Evolutionary conservation across 2,888 invertebrate genomes (phyloP), one percentile per base, ranked within the genome.

Genomic region (Cybosia mesomella): DNA sequence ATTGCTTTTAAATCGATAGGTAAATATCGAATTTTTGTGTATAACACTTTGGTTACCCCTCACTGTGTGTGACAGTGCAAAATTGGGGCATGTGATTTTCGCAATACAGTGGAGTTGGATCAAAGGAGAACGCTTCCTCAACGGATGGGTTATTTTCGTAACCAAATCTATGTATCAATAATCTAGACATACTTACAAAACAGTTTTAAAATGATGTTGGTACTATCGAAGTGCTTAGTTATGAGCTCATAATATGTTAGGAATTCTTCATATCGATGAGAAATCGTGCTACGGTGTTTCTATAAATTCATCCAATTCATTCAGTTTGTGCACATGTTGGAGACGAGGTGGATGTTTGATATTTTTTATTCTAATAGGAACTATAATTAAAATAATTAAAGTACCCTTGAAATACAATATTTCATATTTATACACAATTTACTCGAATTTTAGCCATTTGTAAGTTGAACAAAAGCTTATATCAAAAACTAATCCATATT

Each of bases 51-150:
- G 24, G 53, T 24, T 55, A 63, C 34, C 53, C 63, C 54, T 60
- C 62, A 21, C 36, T 68, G 53, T 43, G 63, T 68, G 57, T 72
- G 79, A 68, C 65, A n/a, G 63, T 53, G 36, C 49, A 36, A 63
- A 71, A 62, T 66, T 58, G 65, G 57, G 22, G 60, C 57, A 53
- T 70, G 67, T 66, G 65, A 71, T 68, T 68, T 72, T 67, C 60
- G 58, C 39, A 60, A 74, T 62, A 71, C 64, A 49, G 58, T 60
- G 36, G 66, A 80, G 55, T 66, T 58, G 62, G 72, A 74, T 77
- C 80, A 78, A 74, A 76, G 68, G 58, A 69, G 64, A 53, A 61
- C 62, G 59, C 24, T 74, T 64, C 60, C 66, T 76, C 72, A 63
- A 28, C 60, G 32, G 58, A 49, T 59, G 53, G 70, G 68, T 70